Base-by-base conservation (phyloP, 2,888 invertebrate species). In the Candidula unifasciata region DNA sequence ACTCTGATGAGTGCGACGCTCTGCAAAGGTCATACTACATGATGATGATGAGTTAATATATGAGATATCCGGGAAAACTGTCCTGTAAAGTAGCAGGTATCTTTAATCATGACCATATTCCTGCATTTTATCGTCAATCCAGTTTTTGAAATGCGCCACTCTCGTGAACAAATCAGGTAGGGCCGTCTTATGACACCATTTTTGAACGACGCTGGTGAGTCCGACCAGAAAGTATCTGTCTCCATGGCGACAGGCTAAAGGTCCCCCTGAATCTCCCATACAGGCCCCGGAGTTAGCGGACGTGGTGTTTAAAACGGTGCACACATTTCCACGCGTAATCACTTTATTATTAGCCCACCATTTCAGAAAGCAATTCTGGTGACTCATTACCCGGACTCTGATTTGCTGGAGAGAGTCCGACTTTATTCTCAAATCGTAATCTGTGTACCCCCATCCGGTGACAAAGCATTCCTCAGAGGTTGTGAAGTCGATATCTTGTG, bases 231-330 rank as follows among this genome's bases (percentile, higher is more conserved):
- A 66, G 66, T 44, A 79, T 2, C 6, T n/a, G 21, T 37, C 66
- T 3, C 64, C 21, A 16, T 37, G 27, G 2, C 24, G 13, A n/a
- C 79, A 79, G 37, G 37, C 64, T 2, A 79, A 37, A 0, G 79
- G 79, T 2, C 79, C 44, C 0, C 79, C 79, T 13, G 79, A 79
- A 37, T 79, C 79, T 13, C 79, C 79, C 3, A 18, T 35, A 37
- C 79, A 79, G 13, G n/a, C 66, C 21, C 79, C 79, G 1, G 37
- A 2, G 6, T 1, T 18, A 0, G 33, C 13, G 0, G n/a, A 5
- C 0, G 24, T 13, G 54, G 54, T 2, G 35, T 78, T 33, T 13
- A n/a, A 8, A 27, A n/a, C 6, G 3, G 64, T 44, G 27, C 79
- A 79, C 24, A 79, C 2, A 37, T 79, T 64, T 2, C 66, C 37